phyloP scores from a whole-genome alignment of 92 coral and sea anemone species.

The Isaurus tuberculatus region DNA sequence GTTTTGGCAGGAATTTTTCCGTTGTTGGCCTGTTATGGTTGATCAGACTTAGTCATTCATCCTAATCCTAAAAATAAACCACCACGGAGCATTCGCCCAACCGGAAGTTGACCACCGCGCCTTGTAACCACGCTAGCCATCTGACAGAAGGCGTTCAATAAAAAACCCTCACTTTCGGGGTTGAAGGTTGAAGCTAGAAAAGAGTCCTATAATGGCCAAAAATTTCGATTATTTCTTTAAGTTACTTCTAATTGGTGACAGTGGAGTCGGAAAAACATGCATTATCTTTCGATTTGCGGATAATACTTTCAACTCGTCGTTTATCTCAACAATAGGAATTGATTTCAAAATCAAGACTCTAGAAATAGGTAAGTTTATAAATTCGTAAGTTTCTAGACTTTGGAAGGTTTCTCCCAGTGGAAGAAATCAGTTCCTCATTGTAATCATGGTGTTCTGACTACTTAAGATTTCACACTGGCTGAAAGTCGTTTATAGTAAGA shows the following conservation, averaged over 20 bases:
- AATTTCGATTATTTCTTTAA: conserved; percentile 90
- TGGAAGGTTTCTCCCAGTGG: not conserved
- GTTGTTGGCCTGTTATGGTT: not conserved
- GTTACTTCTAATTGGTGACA: conserved; percentile 91
- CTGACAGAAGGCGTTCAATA: conserved; percentile 16
- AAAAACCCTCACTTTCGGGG: conserved; percentile 25
- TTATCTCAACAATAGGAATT: conserved; percentile 91
- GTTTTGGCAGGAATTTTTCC: no score
- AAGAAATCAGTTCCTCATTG: not conserved
- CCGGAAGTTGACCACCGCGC: conserved; percentile 30
- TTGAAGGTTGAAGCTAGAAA: not conserved
- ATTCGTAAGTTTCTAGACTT: not conserved
- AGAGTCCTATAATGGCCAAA: conserved; percentile 76
- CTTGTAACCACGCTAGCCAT: conserved; percentile 38
- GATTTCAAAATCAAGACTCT: conserved; percentile 94
- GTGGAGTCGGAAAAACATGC: conserved; percentile 96
- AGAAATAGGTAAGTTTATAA: conserved; percentile 75
- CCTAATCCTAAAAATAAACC: not conserved
- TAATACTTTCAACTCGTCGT: conserved; percentile 81
- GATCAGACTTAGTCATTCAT: not conserved
- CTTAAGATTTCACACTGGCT: not conserved
- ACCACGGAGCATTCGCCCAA: not conserved
- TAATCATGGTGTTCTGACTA: not conserved
- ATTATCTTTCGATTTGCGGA: conserved; percentile 91
- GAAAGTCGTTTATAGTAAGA: not conserved